Percentiles rank a stretch among this genome's conserved stretches.
phyloP scores from a whole-genome alignment of 2,797 vertebrate genomes.

The Channallabes apus region DNA sequence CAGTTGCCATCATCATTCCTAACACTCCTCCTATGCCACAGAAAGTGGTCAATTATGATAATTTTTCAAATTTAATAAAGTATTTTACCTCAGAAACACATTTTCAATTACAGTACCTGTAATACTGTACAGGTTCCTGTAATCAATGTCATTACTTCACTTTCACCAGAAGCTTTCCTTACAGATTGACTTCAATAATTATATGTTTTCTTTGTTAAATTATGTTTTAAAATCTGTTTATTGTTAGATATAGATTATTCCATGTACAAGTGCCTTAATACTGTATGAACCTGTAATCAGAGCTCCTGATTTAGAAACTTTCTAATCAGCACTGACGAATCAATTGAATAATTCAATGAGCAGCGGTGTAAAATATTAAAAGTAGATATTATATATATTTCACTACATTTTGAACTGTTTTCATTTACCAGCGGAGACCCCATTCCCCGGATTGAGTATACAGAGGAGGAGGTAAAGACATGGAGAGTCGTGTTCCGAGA shows the following conservation, averaged over 20 bases:
- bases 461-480: conserved; percentile 93
- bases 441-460: conserved; percentile 93
- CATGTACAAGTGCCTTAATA: not conserved
- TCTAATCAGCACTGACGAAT: not conserved
- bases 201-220: not conserved
- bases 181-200: not conserved
- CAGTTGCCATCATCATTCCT: not conserved
- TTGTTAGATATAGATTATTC: not conserved
- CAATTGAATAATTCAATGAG: not conserved
- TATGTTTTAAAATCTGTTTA: not conserved
- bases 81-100: not conserved
- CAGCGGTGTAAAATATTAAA: not conserved
- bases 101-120: not conserved
- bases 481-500: conserved; percentile 95
- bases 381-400: not conserved
- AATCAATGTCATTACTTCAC: not conserved
- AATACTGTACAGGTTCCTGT: too few relatives aligned
- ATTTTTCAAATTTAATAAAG: not conserved
- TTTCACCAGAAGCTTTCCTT: not conserved
- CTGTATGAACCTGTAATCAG: not conserved
- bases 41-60: not conserved
- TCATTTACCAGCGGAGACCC: conserved; percentile 79
- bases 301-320: not conserved
- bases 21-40: not conserved
- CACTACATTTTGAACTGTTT: not conserved